Evolutionary conservation across 2,888 invertebrate genomes (phyloP), one percentile per base, ranked within the genome.

Genomic region (Philhelius pedissequus): DNA sequence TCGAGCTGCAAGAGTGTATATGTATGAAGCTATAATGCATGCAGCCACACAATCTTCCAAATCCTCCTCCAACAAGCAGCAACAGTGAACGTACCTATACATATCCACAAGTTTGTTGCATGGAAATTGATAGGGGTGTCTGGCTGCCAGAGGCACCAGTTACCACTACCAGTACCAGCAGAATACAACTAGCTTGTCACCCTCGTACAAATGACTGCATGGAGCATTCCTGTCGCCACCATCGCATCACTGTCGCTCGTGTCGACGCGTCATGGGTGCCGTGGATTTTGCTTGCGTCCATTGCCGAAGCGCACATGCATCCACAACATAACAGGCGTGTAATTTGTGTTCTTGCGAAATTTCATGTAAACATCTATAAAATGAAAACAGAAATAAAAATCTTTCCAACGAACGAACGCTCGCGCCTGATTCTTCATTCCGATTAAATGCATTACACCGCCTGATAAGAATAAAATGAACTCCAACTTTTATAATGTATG

Each of bases 381-480:
- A 80, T 13, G 40, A 35, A 38, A 40, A 78, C 43, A 69, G 54
- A 52, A 74, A 68, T 15, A 18, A 62, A 50, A 64, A 43, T 64
- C 38, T 43, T 38, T 56, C 18, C 35, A 43, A 43, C 45, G 56
- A 71, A 68, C 75, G 80, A 43, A 43, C 45, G 56, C 75, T 71
- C 75, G 80, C 66, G 84, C 68, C 80, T 80, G 84, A 84, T 84
- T 80, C 70, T 15, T 76, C 76, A 20, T 68, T 66, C 54, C 71
- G 84, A 84, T 84, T 80, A 84, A 84, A 84, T 79, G 83, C 84
- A 76, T 84, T 80, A 84, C 80, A 84, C 56, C 75, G 66, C 15
- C 45, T 80, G 84, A 84, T 84, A 84, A 84, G 84, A 80, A 84
- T 71, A 22, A 62, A 80, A 80, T 84, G 84, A 80, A 84, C 66